Base-by-base conservation (phyloP, 2,888 invertebrate species). In the Tanypteryx hageni region DNA sequence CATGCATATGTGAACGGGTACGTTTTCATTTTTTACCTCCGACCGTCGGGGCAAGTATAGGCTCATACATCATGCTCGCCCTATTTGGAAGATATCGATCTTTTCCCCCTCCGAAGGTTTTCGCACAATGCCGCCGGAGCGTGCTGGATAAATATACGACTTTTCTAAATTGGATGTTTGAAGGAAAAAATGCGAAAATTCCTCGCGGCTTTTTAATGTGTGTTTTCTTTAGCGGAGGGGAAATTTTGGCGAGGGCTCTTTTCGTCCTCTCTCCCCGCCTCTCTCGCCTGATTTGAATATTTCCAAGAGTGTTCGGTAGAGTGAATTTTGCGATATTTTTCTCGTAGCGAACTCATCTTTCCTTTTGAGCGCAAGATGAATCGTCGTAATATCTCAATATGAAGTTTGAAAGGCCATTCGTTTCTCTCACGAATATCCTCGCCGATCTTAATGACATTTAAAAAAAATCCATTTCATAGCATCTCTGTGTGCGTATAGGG, bases 81-180 rank as follows among this genome's bases (percentile, higher is more conserved):
- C 89, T 56, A 89, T 89, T 89, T 68, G 44, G 64, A 44, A 68
- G 89, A 64, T 68, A 64, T 64, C 68, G 64, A 89, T 89, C 89
- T 68, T 18, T 56, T 86, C 58, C 44, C 27, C 44, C 44, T 64
- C n/a, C 27, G 13, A 61, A 44, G 9, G 64, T 16, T 18, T 86
- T 86, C 61, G 31, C 61, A 61, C 89, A n/a, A n/a, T 3, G 68
- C 89, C 13, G 61, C 8, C 61, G 89, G 18, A 31, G 68, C 61
- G 56, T 18, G 44, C 64, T 10, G 64, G n/a, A 44, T 61, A 64
- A 89, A 89, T 89, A 89, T 61, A 89, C 56, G 64, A 61, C 44
- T n/a, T 89, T 64, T 89, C 89, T 61, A 89, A 89, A 89, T 89
- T 89, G 89, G 89, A 89, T 89, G 58, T 10, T 68, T 89, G 31